A percentile compares a stretch with the other conserved stretches of the same genome.
Conservation (phyloP, 1,140 invertebrate species). For the Tyrophagus putrescentiae region DNA sequence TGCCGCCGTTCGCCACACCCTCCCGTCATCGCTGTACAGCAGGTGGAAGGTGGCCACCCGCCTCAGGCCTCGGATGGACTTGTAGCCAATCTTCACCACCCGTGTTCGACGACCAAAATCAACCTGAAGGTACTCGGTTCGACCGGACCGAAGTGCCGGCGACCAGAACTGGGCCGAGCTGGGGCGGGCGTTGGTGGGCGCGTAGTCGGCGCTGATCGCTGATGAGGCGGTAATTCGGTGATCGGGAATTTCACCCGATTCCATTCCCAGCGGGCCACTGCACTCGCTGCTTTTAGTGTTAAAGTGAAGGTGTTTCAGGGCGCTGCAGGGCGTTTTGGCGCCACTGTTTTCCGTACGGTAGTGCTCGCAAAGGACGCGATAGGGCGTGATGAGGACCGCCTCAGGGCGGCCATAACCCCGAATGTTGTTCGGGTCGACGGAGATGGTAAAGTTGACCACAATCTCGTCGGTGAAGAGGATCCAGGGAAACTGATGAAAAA, state of each 20-base stretch:
- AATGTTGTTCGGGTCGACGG: conserved; percentile 26
- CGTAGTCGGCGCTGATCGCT: conserved; percentile 23
- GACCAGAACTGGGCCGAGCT: conserved; percentile 23
- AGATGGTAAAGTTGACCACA: conserved; percentile 24
- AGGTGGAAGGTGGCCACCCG: conserved; percentile 23
- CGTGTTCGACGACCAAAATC: conserved; percentile 26
- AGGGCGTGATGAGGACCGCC: conserved; percentile 24
- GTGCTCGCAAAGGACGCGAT: conserved; percentile 25
- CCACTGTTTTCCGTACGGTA: conserved; percentile 19
- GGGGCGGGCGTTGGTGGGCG: conserved; percentile 22
- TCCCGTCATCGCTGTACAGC: conserved; percentile 24
- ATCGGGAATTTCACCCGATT: conserved; percentile 22
- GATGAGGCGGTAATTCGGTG: conserved; percentile 27
- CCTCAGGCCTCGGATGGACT: conserved; percentile 20
- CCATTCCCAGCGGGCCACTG: conserved; percentile 22
- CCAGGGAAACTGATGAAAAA: conserved; percentile 23
- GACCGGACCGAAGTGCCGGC: conserved; percentile 22
- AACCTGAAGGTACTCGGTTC: conserved; percentile 25
- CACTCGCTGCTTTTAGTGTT: conserved; percentile 26
- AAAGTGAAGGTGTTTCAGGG: conserved; percentile 24
- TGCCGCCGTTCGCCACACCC: conserved; percentile 23
- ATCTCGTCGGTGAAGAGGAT: conserved; percentile 26
- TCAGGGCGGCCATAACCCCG: conserved; percentile 25
- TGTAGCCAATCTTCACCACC: conserved; percentile 23
- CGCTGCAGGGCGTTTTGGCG: conserved; percentile 22